Percentiles rank a stretch among this genome's conserved stretches.
These are phyloP conservation scores for Pseudococcus longispinus DNA, from an alignment of 2,888 invertebrate genomes.

Conservation along the genomic window DNA sequence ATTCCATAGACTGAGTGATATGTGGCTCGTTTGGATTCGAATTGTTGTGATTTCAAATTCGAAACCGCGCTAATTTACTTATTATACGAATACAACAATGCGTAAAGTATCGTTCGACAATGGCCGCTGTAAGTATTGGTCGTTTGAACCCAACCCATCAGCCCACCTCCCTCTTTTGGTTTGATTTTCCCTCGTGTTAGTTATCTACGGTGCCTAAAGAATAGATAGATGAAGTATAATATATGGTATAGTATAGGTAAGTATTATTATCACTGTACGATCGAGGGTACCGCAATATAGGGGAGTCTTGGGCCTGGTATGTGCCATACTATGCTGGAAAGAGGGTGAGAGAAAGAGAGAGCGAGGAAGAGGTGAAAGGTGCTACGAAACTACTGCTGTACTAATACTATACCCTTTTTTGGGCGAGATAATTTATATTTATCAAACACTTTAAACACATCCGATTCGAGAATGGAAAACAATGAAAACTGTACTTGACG, in stretches of 20 bases:
- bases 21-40: not conserved
- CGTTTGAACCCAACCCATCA: not conserved
- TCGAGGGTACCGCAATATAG: not conserved
- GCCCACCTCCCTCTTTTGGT: not conserved
- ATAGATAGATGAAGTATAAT: not conserved
- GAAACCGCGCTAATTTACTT: not conserved
- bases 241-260: not conserved
- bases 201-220: not conserved
- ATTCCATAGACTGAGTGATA: not conserved
- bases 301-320: not conserved
- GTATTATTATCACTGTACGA: not conserved
- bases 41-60: not conserved
- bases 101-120: not conserved
- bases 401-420: not conserved
- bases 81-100: not conserved
- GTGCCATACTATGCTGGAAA: too few relatives aligned
- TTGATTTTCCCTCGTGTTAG: not conserved
- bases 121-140: not conserved
- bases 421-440: slow-evolving; percentile 13
- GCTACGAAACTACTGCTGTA: not conserved
- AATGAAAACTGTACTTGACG: not conserved
- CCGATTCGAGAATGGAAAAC: not conserved
- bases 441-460: not conserved
- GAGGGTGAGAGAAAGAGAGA: too few relatives aligned
- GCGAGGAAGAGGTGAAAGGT: not conserved